Base-by-base conservation (phyloP, 2,888 invertebrate genomes). In the Octonoba sinensis region DNA sequence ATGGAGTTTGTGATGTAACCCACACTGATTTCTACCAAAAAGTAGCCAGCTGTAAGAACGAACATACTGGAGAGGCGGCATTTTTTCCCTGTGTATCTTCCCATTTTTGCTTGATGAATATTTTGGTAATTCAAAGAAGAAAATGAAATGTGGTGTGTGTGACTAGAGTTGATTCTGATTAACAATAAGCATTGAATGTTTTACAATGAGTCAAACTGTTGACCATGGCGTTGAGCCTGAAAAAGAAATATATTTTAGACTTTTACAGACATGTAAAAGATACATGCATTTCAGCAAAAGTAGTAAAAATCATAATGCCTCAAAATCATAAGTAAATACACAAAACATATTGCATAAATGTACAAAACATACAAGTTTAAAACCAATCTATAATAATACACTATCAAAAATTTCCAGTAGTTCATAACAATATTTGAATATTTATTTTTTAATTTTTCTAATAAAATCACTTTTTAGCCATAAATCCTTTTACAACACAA, bases 1-100 rank as follows among this genome's bases (percentile, higher is more conserved):
- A 98, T 96, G 0, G 97, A 98, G 90, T 98, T 97, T 86, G 97
- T 97, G 83, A 97, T 91, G 89, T 98, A 97, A 65, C 99, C 98
- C 16, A 97, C 96, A 60, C 96, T 92, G 85, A 99, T 93, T 91
- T 99, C 98, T 87, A 98, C 96, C 86, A 98, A 91, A 90, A 99
- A 98, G 90, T 96, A 98, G 83, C 93, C 91, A 47, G 95, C 93
- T 2, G 97, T 98, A 88, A 99, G 91, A 91, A 93, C 93, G 89
- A 99, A 91, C 97, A 99, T 98, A 72, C 95, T 93, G 86, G 96
- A 89, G 47, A 97, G 91, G 75, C 96, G 93, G 89, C 96, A 96
- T 92, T 96, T 96, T 49, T 84, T 84, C 24, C 84, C 84, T 24
- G 83, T 47, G 46, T 84, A 84, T 22, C 84, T 74, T 54, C 84